These are phyloP conservation scores for Porites lobata DNA, from an alignment of 92 coral and sea anemone species.

Conservation along the genomic window DNA sequence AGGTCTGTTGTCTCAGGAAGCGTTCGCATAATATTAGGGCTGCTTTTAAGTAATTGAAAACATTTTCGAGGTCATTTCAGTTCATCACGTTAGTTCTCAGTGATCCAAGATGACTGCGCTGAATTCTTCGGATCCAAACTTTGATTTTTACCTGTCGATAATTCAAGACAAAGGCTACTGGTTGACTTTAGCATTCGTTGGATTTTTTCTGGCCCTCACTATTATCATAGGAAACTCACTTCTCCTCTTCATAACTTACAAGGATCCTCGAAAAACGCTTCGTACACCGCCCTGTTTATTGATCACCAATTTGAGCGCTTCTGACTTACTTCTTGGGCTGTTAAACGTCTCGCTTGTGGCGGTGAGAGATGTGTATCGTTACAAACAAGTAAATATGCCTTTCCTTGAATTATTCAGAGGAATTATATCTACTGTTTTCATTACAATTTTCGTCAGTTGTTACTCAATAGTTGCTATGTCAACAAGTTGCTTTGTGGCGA, in stretches of 20 bases:
- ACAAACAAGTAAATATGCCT: background rate
- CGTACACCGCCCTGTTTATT: slow-evolving; percentile 24
- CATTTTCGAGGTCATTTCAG: no score
- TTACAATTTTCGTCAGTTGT: slow-evolving; percentile 38
- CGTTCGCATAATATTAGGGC: no score
- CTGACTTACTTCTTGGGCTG: slow-evolving; percentile 43
- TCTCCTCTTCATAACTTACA: slow-evolving; percentile 25
- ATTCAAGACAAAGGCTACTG: slow-evolving; percentile 12
- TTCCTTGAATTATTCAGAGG: background rate
- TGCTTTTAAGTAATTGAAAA: no score
- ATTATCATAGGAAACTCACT: slow-evolving; percentile 12
- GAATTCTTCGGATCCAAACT: slow-evolving; percentile 16
- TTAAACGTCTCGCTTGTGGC: slow-evolving; percentile 31
- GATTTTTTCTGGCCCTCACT: slow-evolving; percentile 14
- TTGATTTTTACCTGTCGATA: slow-evolving; percentile 31
- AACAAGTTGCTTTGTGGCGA: slow-evolving; percentile 43
- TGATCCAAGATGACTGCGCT: background rate
- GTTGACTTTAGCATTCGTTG: slow-evolving; percentile 25
- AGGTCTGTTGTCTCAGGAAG: no score
- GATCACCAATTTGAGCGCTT: slow-evolving; percentile 28
- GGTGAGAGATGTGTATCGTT: slow-evolving; percentile 41
- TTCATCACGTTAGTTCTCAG: no score
- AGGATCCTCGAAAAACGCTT: slow-evolving; percentile 36
- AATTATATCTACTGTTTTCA: background rate
- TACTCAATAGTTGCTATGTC: slow-evolving; percentile 49